A percentile compares a stretch with the other conserved stretches of the same genome.
Conservation (phyloP, 2,888 invertebrate species). For the Cybosia mesomella region DNA sequence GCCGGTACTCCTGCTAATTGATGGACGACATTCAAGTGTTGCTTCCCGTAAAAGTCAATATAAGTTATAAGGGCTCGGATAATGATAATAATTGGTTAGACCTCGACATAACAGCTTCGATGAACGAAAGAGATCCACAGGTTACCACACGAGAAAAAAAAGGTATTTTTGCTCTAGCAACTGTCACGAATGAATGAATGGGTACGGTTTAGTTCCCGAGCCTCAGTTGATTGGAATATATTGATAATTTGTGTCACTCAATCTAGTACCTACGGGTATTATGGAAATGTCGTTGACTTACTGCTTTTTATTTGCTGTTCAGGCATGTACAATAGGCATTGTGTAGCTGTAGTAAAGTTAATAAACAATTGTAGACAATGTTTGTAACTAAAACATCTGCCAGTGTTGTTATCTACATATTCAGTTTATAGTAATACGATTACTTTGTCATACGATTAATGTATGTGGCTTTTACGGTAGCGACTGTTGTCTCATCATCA, state of each 20-base stretch:
- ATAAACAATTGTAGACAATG: conserved; percentile 40
- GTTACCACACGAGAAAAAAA: background rate
- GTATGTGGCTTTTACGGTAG: too few species aligned
- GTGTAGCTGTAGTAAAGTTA: conserved; percentile 35
- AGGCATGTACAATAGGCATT: conserved; percentile 40
- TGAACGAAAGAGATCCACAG: background rate
- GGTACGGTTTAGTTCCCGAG: conserved; percentile 4
- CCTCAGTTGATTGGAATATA: background rate
- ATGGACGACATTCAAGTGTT: too few species aligned
- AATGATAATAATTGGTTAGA: too few species aligned
- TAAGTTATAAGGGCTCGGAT: too few species aligned
- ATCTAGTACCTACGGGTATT: background rate
- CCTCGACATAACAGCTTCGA: background rate
- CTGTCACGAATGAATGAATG: background rate
- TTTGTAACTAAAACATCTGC: conserved; percentile 13
- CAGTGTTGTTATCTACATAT: background rate
- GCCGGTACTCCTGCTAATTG: too few species aligned
- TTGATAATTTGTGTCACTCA: background rate
- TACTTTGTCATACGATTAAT: background rate
- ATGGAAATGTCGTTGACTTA: background rate
- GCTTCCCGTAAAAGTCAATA: too few species aligned
- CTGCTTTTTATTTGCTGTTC: conserved; percentile 6
- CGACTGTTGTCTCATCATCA: too few species aligned
- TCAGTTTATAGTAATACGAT: background rate
- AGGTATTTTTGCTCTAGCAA: conserved; percentile 9